Evolutionary conservation across 2,113 vertebrate genomes (phyloP).

Genomic region (Fregetta grallaria): DNA sequence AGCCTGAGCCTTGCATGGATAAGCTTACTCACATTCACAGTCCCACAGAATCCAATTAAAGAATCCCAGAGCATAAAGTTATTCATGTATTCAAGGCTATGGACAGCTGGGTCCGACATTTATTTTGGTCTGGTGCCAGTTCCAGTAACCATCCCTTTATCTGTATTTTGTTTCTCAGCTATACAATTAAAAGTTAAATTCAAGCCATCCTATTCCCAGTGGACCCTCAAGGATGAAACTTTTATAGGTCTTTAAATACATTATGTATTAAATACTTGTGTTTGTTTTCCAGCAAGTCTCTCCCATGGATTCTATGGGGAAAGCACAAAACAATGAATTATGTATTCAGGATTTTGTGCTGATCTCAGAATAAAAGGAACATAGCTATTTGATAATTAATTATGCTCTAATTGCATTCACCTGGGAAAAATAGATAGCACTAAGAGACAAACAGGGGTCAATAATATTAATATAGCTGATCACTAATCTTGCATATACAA

Average conservation of each 20-base stretch:
- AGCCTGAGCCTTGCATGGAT: neutral
- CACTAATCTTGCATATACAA: slow-evolving; percentile 12
- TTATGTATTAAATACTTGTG: slow-evolving; percentile 13
- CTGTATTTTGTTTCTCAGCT: neutral
- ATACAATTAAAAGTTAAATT: slow-evolving; percentile 37
- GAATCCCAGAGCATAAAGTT: neutral
- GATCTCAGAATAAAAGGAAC: neutral
- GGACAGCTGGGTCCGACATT: neutral
- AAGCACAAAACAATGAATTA: neutral
- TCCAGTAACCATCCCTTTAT: neutral
- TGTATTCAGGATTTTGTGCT: neutral
- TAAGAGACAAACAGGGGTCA: neutral
- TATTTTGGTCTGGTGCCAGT: slow-evolving; percentile 18
- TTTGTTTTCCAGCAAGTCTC: neutral
- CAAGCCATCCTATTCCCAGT: neutral
- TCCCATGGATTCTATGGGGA: neutral
- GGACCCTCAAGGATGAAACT: neutral
- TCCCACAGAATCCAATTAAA: slow-evolving; percentile 45
- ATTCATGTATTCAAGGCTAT: neutral
- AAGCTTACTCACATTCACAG: neutral
- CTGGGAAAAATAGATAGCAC: slow-evolving; percentile 11
- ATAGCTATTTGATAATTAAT: slow-evolving; percentile 29
- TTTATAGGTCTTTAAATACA: slow-evolving; percentile 41
- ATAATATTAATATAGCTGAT: slow-evolving; percentile 49
- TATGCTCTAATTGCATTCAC: slow-evolving; percentile 24